Evolutionary conservation across 2,797 vertebrate genomes (phyloP).

Genomic region (Cossypha niveicapilla): DNA sequence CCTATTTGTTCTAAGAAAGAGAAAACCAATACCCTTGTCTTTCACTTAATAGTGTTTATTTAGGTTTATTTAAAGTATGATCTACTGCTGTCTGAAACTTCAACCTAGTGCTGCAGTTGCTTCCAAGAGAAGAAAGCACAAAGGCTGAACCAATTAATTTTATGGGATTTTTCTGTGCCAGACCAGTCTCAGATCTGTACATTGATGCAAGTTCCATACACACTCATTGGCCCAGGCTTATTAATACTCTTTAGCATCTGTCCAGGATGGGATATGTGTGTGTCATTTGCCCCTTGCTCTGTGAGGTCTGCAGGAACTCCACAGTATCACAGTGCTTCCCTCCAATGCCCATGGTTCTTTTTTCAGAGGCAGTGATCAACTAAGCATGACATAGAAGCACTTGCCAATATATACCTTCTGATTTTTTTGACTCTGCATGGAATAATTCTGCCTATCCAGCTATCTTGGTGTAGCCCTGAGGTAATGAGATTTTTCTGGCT

Average conservation of each 20-base stretch:
- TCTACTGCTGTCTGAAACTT: not conserved
- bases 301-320: not conserved
- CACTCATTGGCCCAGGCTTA: not conserved
- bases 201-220: not conserved
- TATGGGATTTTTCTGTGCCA: not conserved
- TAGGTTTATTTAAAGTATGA: not conserved
- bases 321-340: not conserved
- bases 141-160: not conserved
- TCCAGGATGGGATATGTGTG: no score
- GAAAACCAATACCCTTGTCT: not conserved
- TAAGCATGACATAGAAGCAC: not conserved
- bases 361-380: not conserved
- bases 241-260: not conserved
- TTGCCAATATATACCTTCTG: not conserved
- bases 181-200: not conserved
- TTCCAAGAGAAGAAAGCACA: not conserved
- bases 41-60: not conserved
- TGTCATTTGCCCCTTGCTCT: not conserved
- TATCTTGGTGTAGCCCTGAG: not conserved
- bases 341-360: accelerated
- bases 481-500: not conserved
- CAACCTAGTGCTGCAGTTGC: not conserved
- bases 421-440: not conserved
- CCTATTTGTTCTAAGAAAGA: not conserved
- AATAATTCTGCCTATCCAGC: not conserved